phyloP scores from a whole-genome alignment of 23 tunicate genomes.

The Halocynthia roretzi region DNA sequence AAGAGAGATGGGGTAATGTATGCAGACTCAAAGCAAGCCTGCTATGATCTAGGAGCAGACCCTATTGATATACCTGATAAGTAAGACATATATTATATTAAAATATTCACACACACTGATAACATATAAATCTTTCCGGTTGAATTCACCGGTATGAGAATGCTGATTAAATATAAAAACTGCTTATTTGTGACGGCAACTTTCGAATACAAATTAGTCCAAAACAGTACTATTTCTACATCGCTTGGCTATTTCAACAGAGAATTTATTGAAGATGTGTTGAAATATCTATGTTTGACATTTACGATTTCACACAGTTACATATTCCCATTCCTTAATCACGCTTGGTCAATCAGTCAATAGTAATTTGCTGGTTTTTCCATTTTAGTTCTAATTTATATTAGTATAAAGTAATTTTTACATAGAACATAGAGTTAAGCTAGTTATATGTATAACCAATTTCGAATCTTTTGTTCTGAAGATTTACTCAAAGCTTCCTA shows the following conservation, averaged over 20 bases:
- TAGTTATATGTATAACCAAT: too few species aligned
- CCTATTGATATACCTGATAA: constrained; percentile 55
- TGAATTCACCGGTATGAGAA: neutral
- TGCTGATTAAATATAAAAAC: neutral
- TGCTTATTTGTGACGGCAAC: neutral
- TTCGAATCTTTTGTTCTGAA: neutral
- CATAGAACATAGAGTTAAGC: too few species aligned
- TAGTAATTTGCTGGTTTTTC: too few species aligned
- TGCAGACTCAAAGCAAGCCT: constrained; percentile 39
- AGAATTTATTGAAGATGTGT: too few species aligned
- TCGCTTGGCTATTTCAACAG: neutral
- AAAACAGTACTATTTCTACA: neutral
- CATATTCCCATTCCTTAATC: too few species aligned
- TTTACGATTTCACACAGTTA: too few species aligned
- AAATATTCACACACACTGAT: neutral
- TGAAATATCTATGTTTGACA: too few species aligned
- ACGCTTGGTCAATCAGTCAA: too few species aligned
- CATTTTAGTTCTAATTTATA: too few species aligned
- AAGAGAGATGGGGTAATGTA: constrained; percentile 42
- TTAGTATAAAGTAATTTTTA: too few species aligned
- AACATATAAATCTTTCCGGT: neutral
- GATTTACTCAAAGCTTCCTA: constrained; percentile 76
- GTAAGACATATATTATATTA: constrained; percentile 26
- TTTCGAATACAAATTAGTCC: neutral
- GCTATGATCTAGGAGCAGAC: constrained; percentile 41